phyloP scores from a whole-genome alignment of 2,113 vertebrate species.

The Cacatua alba region DNA sequence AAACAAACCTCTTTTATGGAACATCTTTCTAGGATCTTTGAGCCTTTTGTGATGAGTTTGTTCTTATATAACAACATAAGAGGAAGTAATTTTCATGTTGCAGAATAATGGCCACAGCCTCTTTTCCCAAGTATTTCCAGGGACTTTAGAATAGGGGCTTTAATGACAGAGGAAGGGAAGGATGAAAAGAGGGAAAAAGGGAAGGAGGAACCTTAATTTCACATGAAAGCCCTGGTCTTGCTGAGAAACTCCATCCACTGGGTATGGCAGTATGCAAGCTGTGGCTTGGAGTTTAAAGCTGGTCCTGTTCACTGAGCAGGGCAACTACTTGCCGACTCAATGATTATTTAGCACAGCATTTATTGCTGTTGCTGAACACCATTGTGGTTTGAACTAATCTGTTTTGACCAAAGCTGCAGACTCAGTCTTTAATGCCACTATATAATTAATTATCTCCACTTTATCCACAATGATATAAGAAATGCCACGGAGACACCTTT shows the following conservation, averaged over 20 bases:
- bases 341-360: conserved; percentile 1
- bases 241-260: neutral
- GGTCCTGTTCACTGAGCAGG: neutral
- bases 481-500: neutral
- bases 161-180: neutral
- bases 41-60: neutral
- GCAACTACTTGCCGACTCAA: neutral
- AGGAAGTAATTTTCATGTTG: neutral
- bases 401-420: conserved; percentile 4
- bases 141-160: neutral
- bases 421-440: neutral
- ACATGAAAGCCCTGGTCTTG: neutral
- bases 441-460: conserved; percentile 35
- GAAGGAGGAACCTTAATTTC: neutral
- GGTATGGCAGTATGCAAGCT: neutral
- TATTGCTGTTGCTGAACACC: conserved; percentile 2
- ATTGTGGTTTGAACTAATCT: neutral
- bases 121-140: neutral
- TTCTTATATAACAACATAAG: neutral
- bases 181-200: neutral
- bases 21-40: neutral
- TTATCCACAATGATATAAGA: neutral
- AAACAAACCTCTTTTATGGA: neutral
- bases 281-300: neutral
- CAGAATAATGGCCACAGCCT: neutral